These are phyloP conservation scores for Protomyctophum bolini DNA, from an alignment of 2,113 vertebrate species.

Conservation along the genomic window DNA sequence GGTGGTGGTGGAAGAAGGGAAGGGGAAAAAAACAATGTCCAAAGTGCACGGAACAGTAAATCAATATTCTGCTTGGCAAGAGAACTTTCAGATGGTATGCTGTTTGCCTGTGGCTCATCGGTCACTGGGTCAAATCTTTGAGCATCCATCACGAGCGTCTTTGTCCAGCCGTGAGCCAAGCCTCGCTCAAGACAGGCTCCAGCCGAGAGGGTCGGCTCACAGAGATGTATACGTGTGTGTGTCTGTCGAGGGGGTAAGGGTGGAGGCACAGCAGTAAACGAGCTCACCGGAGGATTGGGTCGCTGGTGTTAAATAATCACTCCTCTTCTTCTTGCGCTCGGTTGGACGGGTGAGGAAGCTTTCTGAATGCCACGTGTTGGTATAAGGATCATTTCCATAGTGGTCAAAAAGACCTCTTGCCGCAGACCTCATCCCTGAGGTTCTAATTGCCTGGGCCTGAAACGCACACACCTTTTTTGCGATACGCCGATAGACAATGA, in stretches of 20 bases:
- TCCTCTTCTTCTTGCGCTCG: slow-evolving; percentile 46
- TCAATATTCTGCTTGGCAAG: slow-evolving; percentile 79
- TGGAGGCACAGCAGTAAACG: slow-evolving; percentile 46
- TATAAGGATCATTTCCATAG: slow-evolving; percentile 6
- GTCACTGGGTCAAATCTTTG: slow-evolving; percentile 71
- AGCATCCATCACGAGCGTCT: slow-evolving; percentile 73
- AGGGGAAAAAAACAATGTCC: slow-evolving; percentile 24
- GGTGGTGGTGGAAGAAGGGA: background rate
- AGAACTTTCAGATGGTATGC: slow-evolving; percentile 68
- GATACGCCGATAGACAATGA: slow-evolving; percentile 38
- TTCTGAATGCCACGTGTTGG: slow-evolving; percentile 29
- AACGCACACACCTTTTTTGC: slow-evolving; percentile 46
- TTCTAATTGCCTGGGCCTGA: slow-evolving; percentile 54
- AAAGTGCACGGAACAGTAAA: slow-evolving; percentile 71
- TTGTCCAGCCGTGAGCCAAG: slow-evolving; percentile 58
- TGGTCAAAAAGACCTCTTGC: slow-evolving; percentile 11
- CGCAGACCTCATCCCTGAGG: slow-evolving; percentile 38
- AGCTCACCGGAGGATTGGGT: slow-evolving; percentile 58
- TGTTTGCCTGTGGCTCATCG: slow-evolving; percentile 70
- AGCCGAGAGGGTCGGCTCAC: slow-evolving; percentile 39
- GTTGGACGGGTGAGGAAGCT: slow-evolving; percentile 23
- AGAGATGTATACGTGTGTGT: slow-evolving; percentile 17
- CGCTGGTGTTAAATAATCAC: slow-evolving; percentile 60
- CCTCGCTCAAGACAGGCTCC: slow-evolving; percentile 52
- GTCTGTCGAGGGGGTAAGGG: background rate